Conservation (phyloP, 2,113 vertebrate genomes). For the Sclerurus mexicanus region DNA sequence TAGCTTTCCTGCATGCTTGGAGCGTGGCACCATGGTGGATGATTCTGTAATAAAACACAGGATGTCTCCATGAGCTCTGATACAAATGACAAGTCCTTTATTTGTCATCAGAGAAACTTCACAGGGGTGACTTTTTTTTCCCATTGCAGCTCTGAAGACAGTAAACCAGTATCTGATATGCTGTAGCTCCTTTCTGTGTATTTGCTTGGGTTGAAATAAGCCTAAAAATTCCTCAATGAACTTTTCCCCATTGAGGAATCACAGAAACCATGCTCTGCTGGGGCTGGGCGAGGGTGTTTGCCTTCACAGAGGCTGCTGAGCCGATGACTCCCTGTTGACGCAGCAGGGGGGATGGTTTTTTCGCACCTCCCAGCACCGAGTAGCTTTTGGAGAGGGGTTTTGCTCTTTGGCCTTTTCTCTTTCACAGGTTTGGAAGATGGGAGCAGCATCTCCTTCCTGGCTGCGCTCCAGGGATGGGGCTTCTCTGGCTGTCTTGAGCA, state of each 20-base stretch:
- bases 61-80: rapidly evolving
- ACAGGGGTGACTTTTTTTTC: neutral
- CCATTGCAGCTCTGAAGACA: rapidly evolving
- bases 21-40: rapidly evolving
- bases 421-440: constrained; percentile 17
- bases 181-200: rapidly evolving
- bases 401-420: constrained; percentile 26
- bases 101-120: neutral
- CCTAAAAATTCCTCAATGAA: neutral
- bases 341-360: neutral
- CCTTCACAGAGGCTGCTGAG: neutral
- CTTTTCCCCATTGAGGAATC: neutral
- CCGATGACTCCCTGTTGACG: neutral
- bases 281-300: neutral
- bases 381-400: neutral
- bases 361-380: constrained; percentile 7
- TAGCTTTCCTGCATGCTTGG: neutral
- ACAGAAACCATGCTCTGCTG: rapidly evolving
- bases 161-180: neutral
- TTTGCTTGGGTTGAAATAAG: neutral
- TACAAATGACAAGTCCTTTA: neutral
- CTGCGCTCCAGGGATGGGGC: neutral
- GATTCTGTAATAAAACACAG: rapidly evolving
- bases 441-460: constrained; percentile 9
- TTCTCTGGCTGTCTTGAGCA: constrained; percentile 6